Conservation (phyloP, 2,888 invertebrate genomes). For the Terebella lapidaria region DNA sequence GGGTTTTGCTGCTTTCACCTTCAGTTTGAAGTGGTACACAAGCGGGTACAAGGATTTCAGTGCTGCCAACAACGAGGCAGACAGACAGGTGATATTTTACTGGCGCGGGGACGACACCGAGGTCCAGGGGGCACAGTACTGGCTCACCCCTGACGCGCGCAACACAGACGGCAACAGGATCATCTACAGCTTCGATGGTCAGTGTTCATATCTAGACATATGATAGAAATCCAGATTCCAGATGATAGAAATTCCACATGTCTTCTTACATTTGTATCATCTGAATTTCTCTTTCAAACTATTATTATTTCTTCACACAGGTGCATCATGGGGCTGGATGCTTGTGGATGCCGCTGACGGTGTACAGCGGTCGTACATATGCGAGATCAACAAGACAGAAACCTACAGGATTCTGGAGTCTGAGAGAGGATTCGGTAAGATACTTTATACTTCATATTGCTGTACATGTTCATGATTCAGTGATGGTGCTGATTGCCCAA, state of each 20-base stretch:
- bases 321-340: slow-evolving; percentile 12
- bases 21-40: slow-evolving; percentile 9
- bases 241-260: no score
- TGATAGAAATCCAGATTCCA: no score
- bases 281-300: no score
- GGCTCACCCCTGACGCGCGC: slow-evolving; percentile 31
- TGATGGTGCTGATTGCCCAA: no score
- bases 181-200: slow-evolving; percentile 27
- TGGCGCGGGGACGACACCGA: slow-evolving; percentile 62
- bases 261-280: no score
- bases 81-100: not conserved
- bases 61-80: not conserved
- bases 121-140: slow-evolving; percentile 31
- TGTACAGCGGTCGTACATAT: slow-evolving; percentile 30
- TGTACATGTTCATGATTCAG: no score
- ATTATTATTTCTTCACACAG: no score
- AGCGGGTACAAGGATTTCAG: not conserved
- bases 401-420: slow-evolving; percentile 32
- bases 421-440: slow-evolving; percentile 35
- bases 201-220: no score
- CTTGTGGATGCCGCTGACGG: not conserved
- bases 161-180: slow-evolving; percentile 52
- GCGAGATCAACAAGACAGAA: slow-evolving; percentile 35
- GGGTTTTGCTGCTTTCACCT: no score
- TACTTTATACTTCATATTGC: no score